Conservation (phyloP, 2,113 vertebrate species). For the Crotalus helleri region DNA sequence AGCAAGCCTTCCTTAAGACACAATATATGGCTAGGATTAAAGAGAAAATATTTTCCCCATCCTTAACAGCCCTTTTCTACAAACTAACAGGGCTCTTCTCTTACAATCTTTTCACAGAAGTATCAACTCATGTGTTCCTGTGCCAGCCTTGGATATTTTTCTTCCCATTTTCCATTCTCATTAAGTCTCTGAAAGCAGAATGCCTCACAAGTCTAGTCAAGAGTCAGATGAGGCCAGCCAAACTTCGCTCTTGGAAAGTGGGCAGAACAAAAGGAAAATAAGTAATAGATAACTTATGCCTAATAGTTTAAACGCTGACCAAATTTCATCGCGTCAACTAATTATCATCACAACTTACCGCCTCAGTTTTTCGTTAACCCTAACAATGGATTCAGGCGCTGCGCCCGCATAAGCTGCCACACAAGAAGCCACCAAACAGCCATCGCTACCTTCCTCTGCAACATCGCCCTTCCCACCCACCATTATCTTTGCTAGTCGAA, state of each 20-base stretch:
- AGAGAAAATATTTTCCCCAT: not conserved
- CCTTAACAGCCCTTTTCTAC: not conserved
- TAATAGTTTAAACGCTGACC: not conserved
- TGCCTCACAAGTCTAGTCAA: not conserved
- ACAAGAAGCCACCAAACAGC: not conserved
- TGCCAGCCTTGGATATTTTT: not conserved
- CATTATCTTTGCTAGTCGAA: not conserved
- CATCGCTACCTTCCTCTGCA: not conserved
- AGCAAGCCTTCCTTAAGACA: not conserved
- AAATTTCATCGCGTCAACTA: no score
- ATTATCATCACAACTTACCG: not conserved
- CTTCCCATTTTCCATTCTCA: not conserved
- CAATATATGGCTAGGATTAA: not conserved
- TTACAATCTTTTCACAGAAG: not conserved
- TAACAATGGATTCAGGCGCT: not conserved
- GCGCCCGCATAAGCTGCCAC: not conserved
- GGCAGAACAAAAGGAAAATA: not conserved
- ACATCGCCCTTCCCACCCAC: not conserved
- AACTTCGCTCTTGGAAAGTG: no score
- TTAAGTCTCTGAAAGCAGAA: not conserved
- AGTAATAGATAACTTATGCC: not conserved
- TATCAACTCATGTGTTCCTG: not conserved
- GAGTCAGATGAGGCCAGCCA: not conserved
- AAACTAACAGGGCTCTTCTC: not conserved
- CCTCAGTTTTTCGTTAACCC: not conserved